Percentiles rank a stretch among this genome's conserved stretches.
Conservation (phyloP, 2,797 vertebrate species). For the Malacoctenus gilli region DNA sequence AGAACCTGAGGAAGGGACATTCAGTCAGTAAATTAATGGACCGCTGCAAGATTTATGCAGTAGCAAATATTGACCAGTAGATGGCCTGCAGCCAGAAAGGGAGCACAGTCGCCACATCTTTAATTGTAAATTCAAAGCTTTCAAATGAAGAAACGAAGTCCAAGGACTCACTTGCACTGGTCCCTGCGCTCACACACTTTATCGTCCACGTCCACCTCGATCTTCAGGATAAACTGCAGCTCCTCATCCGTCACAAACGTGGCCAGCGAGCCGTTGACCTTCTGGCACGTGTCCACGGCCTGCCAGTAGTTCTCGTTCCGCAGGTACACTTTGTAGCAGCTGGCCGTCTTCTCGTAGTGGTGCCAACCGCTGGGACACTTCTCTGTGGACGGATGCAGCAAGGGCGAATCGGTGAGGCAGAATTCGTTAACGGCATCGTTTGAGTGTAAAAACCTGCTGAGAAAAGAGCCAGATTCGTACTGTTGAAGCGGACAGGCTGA, state of each 20-base stretch:
- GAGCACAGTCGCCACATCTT: background rate
- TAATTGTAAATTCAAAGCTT: no score
- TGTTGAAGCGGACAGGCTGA: conserved; percentile 95
- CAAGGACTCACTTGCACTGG: conserved; percentile 88
- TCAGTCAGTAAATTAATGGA: background rate
- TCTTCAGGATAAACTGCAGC: conserved; percentile 94
- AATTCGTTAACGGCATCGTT: background rate
- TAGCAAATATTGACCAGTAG: conserved; percentile 45
- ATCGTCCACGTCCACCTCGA: conserved; percentile 95
- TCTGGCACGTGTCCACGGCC: conserved; percentile 94
- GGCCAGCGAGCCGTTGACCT: conserved; percentile 92
- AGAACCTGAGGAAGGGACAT: conserved; percentile 82
- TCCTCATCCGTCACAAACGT: conserved; percentile 96
- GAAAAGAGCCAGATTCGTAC: conserved; percentile 78
- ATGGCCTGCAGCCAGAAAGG: conserved; percentile 34
- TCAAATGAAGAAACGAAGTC: background rate
- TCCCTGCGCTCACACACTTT: conserved; percentile 88
- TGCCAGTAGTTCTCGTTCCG: conserved; percentile 98
- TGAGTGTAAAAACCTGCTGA: background rate
- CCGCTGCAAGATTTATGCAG: background rate
- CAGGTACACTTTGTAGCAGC: conserved; percentile 95
- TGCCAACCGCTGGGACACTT: conserved; percentile 99
- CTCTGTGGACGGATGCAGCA: conserved; percentile 77
- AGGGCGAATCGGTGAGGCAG: background rate
- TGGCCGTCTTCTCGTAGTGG: conserved; percentile 97